A percentile compares a stretch with the other conserved stretches of the same genome.
Conservation (phyloP, 2,113 vertebrate genomes). For the Rana temporaria region DNA sequence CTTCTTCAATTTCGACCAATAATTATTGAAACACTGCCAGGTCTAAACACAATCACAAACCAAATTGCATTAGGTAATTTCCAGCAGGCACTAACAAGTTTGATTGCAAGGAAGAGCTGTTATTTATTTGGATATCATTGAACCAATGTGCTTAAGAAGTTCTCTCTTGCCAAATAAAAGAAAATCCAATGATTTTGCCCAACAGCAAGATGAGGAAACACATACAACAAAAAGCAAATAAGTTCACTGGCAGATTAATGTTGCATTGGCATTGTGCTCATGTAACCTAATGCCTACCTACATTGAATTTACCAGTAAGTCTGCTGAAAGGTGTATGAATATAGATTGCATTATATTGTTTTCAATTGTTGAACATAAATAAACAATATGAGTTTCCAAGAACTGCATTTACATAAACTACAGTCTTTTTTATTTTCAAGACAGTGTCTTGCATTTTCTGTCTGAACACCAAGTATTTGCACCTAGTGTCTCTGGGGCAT, state of each 20-base stretch:
- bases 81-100: constrained; percentile 8
- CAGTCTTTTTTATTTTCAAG: background rate
- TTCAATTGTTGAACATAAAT: background rate
- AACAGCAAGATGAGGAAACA: background rate
- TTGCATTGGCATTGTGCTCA: constrained; percentile 15
- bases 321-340: constrained; percentile 1
- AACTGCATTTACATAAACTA: constrained; percentile 14
- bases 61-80: constrained; percentile 26
- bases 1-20: constrained; percentile 15
- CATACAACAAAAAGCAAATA: background rate
- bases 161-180: constrained; percentile 22
- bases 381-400: constrained; percentile 15
- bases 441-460: background rate
- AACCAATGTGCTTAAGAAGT: background rate
- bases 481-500: background rate
- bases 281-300: background rate
- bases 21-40: constrained; percentile 39
- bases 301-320: constrained; percentile 6
- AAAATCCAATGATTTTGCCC: background rate
- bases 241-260: background rate
- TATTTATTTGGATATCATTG: constrained; percentile 9
- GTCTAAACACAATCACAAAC: constrained; percentile 2
- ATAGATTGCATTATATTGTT: constrained; percentile 22
- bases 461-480: background rate
- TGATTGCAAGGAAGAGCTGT: background rate